phyloP scores from a whole-genome alignment of 2,797 vertebrate genomes.

The Lophius americanus region DNA sequence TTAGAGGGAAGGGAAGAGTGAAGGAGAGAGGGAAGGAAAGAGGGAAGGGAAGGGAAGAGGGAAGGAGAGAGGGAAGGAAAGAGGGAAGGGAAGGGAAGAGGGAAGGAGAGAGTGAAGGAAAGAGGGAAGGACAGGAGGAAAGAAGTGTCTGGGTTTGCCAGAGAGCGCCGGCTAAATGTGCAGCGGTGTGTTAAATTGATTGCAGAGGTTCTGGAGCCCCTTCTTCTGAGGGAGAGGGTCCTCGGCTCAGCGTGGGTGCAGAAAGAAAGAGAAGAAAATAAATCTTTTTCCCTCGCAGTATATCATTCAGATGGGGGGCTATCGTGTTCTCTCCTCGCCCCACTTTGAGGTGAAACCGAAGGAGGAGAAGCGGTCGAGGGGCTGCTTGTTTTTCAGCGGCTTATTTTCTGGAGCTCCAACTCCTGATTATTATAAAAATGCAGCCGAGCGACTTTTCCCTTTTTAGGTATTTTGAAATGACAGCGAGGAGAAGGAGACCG shows the following conservation, averaged over 20 bases:
- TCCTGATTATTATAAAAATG: constrained; percentile 31
- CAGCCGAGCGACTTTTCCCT: constrained; percentile 52
- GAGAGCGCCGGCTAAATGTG: constrained; percentile 66
- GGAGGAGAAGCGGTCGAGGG: constrained; percentile 7
- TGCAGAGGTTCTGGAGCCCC: constrained; percentile 65
- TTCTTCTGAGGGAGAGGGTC: constrained; percentile 43
- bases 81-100: neutral
- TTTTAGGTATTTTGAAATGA: constrained; percentile 73
- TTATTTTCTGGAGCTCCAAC: constrained; percentile 23
- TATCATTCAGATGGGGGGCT: constrained; percentile 32
- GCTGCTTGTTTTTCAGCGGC: constrained; percentile 10
- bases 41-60: too few relatives aligned
- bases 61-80: too few relatives aligned
- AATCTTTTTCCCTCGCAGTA: constrained; percentile 11
- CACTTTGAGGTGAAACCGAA: constrained; percentile 18
- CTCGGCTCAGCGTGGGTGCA: constrained; percentile 23
- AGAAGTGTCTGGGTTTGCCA: constrained; percentile 55
- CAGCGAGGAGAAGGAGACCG: constrained; percentile 47
- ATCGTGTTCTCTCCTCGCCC: constrained; percentile 7
- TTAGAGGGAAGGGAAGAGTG: constrained; percentile 41
- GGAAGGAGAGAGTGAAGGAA: constrained; percentile 32
- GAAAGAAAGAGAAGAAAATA: constrained; percentile 44
- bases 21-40: neutral
- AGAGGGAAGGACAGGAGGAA: constrained; percentile 40
- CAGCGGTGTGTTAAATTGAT: constrained; percentile 73